Percentiles rank a stretch among this genome's conserved stretches.
Evolutionary conservation across 2,113 vertebrate species (phyloP).

Genomic region (Dicerorhinus sumatrensis): DNA sequence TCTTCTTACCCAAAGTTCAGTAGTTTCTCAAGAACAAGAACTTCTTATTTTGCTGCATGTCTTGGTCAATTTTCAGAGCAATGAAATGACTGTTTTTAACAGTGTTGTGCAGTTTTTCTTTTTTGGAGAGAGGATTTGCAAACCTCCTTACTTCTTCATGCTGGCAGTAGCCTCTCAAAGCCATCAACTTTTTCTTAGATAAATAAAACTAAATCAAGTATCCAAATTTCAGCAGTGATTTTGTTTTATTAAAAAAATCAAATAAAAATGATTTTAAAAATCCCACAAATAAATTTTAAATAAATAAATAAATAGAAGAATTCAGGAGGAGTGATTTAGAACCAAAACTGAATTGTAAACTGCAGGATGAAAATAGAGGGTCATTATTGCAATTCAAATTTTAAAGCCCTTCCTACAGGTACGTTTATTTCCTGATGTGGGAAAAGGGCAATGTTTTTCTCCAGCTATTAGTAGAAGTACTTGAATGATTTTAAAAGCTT

Average conservation of each 20-base stretch:
- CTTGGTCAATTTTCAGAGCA: not conserved
- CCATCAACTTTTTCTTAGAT: not conserved
- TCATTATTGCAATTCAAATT: slow-evolving; percentile 43
- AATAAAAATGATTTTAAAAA: not conserved
- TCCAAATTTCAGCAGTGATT: not conserved
- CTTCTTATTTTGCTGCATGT: too few species aligned
- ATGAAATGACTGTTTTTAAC: not conserved
- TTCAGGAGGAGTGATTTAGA: not conserved
- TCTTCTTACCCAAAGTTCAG: not conserved
- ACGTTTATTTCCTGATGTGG: not conserved
- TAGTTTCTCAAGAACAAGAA: not conserved
- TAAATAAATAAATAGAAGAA: not conserved
- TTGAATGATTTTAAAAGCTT: slow-evolving; percentile 53
- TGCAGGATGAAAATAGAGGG: not conserved
- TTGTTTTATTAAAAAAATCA: not conserved
- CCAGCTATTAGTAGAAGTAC: not conserved
- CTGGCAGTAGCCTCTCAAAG: not conserved
- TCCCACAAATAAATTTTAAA: not conserved
- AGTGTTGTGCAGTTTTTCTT: not conserved
- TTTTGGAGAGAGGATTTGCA: not conserved
- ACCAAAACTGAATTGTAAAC: not conserved
- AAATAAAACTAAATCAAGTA: not conserved
- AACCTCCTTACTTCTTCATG: not conserved
- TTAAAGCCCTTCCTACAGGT: not conserved
- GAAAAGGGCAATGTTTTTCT: slow-evolving; percentile 10